Evolutionary conservation across 2,113 vertebrate genomes (phyloP).

Genomic region (Scomber scombrus): DNA sequence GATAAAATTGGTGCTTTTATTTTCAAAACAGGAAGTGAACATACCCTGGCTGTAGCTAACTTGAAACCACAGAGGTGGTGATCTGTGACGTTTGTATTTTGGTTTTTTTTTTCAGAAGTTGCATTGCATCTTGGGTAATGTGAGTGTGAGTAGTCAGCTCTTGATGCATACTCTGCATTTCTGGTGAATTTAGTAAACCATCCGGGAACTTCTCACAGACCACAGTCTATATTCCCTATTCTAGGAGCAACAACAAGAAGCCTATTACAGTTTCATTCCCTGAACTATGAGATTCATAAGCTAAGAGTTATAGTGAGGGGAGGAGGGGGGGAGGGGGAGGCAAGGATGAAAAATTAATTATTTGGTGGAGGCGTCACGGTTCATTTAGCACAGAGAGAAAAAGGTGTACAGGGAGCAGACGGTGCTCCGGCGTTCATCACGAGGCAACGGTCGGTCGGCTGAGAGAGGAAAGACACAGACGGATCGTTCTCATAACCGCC

Average conservation of each 20-base stretch:
- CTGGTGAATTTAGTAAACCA: no score
- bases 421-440: conserved; percentile 20
- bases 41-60: no score
- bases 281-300: conserved; percentile 59
- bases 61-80: no score
- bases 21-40: no score
- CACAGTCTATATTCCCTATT: conserved; percentile 42
- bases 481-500: conserved; percentile 14
- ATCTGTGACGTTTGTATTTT: no score
- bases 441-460: neutral
- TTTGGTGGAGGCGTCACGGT: conserved; percentile 56
- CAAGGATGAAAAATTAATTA: conserved; percentile 59
- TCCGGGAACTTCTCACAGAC: no score
- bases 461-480: conserved; percentile 1
- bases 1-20: no score
- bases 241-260: conserved; percentile 34
- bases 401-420: conserved; percentile 11
- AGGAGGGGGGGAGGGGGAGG: neutral
- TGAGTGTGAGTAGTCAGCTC: no score
- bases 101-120: no score
- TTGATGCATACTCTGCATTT: no score
- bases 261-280: conserved; percentile 46
- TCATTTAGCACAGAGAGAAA: conserved; percentile 60
- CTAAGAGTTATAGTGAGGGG: conserved; percentile 36
- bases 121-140: no score